phyloP scores from a whole-genome alignment of 2,113 vertebrate genomes.

The Acrocephalus arundinaceus region DNA sequence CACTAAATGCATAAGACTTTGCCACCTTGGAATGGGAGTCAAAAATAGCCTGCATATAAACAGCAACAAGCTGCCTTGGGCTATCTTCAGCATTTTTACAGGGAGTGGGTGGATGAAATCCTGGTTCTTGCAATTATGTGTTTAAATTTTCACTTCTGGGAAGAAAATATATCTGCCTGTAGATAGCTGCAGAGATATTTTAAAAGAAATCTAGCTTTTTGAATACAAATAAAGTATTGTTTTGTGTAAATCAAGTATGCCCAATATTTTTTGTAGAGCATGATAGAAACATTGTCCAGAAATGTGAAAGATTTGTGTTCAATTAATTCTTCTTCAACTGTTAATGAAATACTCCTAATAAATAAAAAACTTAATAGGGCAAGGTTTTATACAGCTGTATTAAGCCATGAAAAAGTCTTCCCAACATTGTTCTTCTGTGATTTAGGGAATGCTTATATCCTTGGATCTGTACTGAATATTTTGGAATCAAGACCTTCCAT shows the following conservation, averaged over 20 bases:
- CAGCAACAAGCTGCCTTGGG: neutral
- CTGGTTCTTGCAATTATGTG: neutral
- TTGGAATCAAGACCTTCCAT: neutral
- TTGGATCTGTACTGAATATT: neutral
- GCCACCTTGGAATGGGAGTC: neutral
- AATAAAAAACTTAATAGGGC: neutral
- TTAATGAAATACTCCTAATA: neutral
- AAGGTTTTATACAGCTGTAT: neutral
- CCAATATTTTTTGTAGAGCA: neutral
- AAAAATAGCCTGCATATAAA: conserved; percentile 46
- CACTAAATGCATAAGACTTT: neutral
- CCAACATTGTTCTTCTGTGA: neutral
- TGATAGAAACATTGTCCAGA: neutral
- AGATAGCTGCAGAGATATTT: neutral
- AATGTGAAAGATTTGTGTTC: neutral
- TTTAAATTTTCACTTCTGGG: neutral
- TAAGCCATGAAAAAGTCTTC: neutral
- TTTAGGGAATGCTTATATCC: neutral
- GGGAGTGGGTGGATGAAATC: neutral
- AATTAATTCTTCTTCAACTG: neutral
- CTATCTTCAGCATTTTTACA: conserved; percentile 29
- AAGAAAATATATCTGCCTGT: neutral
- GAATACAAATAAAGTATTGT: neutral
- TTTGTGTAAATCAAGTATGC: neutral
- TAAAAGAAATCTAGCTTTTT: neutral